Conservation (phyloP, 1,140 invertebrate species). For the Augochlora pura region DNA sequence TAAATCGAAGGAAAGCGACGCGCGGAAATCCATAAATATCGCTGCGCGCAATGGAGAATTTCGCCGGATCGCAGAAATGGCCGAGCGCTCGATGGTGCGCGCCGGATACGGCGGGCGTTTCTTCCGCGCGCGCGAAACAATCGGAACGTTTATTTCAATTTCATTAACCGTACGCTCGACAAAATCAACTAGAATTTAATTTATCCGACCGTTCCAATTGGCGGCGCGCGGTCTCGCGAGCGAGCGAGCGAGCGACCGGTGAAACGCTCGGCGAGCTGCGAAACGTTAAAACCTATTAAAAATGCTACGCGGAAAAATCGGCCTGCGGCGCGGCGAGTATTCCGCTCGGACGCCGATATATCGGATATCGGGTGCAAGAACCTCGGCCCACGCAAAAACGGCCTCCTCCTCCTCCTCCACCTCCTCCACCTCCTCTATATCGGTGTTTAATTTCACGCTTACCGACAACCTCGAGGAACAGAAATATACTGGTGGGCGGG, state of each 20-base stretch:
- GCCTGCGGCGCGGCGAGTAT: neutral
- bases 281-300: constrained; percentile 2
- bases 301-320: constrained; percentile 3
- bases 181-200: constrained; percentile 45
- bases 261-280: neutral
- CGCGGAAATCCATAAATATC: too few species aligned
- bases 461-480: constrained; percentile 91
- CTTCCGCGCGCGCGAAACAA: neutral
- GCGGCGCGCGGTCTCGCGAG: neutral
- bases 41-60: neutral
- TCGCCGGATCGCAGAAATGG: neutral
- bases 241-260: too few species aligned
- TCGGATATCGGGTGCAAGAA: too few species aligned
- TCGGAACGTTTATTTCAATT: constrained; percentile 35
- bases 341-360: neutral
- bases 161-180: constrained; percentile 29
- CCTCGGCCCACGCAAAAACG: too few species aligned
- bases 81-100: neutral
- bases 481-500: constrained; percentile 91
- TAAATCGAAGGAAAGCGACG: too few species aligned
- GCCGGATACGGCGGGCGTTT: neutral
- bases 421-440: too few species aligned
- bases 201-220: constrained; percentile 22
- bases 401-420: constrained; percentile 1
- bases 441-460: constrained; percentile 78